A percentile compares a stretch with the other conserved stretches of the same genome.
These are phyloP conservation scores for Drosophila sturtevanti DNA, from an alignment of 1,140 invertebrate genomes.

Conservation along the genomic window DNA sequence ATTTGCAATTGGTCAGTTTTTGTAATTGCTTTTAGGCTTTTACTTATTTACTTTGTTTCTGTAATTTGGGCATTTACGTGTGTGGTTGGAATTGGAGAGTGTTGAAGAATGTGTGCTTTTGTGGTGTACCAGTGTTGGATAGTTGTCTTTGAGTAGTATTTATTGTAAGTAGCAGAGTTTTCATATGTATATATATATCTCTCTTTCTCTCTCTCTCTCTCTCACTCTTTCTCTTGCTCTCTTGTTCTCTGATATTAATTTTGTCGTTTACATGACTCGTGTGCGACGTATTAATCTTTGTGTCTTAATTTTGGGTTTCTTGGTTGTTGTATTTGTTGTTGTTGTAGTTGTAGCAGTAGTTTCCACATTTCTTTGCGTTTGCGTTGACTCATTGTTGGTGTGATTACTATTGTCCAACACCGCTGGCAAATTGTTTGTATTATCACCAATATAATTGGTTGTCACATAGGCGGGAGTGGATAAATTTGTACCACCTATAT, in stretches of 20 bases:
- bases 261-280: conserved; percentile 72
- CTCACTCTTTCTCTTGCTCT: neutral
- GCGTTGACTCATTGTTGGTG: neutral
- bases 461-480: conserved; percentile 63
- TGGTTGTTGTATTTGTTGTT: conserved; percentile 48
- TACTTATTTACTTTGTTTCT: conserved; percentile 4
- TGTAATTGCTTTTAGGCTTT: neutral
- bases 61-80: conserved; percentile 43
- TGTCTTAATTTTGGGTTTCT: conserved; percentile 81
- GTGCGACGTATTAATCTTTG: conserved; percentile 81
- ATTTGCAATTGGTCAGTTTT: neutral
- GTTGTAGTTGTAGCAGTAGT: conserved; percentile 34
- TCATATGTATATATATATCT: conserved; percentile 5
- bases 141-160: conserved; percentile 47
- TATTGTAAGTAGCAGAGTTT: conserved; percentile 40
- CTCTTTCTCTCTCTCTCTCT: conserved; percentile 18
- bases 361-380: neutral
- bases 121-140: conserved; percentile 44
- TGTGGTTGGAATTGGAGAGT: conserved; percentile 23
- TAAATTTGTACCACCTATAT: conserved; percentile 20
- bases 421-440: conserved; percentile 75
- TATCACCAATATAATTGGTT: conserved; percentile 77
- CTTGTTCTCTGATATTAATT: neutral
- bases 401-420: conserved; percentile 62
- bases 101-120: conserved; percentile 38